Conservation (phyloP, 2,113 vertebrate genomes). For the Tautogolabrus adspersus region DNA sequence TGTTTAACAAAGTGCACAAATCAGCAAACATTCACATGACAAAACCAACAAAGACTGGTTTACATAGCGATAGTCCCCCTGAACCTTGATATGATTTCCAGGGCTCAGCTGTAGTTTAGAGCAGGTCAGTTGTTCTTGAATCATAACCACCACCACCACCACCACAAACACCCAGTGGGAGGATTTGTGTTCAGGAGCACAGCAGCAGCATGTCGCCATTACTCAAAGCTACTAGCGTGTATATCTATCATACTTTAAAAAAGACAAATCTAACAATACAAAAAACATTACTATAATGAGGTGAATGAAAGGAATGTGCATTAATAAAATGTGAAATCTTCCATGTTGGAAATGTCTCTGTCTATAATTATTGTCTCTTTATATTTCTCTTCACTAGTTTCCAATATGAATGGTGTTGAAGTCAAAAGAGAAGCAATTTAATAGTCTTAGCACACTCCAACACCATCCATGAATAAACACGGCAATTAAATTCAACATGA, state of each 20-base stretch:
- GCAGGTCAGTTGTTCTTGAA: slow-evolving; percentile 51
- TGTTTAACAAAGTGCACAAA: slow-evolving; percentile 25
- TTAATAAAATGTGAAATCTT: slow-evolving; percentile 84
- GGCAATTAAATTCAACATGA: slow-evolving; percentile 22
- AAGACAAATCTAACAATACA: slow-evolving; percentile 73
- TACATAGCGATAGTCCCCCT: slow-evolving; percentile 19
- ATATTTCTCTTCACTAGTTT: no score
- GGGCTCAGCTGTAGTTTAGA: slow-evolving; percentile 50
- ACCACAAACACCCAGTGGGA: slow-evolving; percentile 38
- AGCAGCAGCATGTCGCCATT: slow-evolving; percentile 84
- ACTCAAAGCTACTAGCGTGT: slow-evolving; percentile 81
- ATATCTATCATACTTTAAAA: slow-evolving; percentile 79
- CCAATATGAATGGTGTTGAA: no score
- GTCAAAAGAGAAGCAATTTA: slow-evolving; percentile 44
- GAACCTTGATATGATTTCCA: slow-evolving; percentile 17
- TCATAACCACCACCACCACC: slow-evolving; percentile 53
- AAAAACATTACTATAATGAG: slow-evolving; percentile 80
- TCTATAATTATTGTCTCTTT: background rate
- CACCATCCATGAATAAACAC: slow-evolving; percentile 4
- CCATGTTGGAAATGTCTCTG: slow-evolving; percentile 4
- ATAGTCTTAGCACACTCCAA: slow-evolving; percentile 20
- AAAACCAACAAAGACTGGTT: slow-evolving; percentile 30
- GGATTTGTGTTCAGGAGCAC: slow-evolving; percentile 82
- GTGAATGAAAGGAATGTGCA: slow-evolving; percentile 87
- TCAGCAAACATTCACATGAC: slow-evolving; percentile 25